Percentiles rank a stretch among this genome's conserved stretches.
Conservation (phyloP, 2,888 invertebrate genomes). For the Aquatica leii region DNA sequence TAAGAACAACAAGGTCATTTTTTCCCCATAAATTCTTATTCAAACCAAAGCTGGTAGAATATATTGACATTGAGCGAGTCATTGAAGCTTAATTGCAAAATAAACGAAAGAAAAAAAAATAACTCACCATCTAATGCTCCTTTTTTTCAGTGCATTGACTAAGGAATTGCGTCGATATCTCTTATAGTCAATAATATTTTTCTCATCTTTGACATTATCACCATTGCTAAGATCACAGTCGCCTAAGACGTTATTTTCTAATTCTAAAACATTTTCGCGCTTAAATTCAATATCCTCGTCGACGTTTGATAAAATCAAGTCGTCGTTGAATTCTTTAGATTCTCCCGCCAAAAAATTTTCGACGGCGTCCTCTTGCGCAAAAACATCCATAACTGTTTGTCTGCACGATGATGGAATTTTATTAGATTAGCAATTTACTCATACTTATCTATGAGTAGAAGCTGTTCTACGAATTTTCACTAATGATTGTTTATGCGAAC, state of each 20-base stretch:
- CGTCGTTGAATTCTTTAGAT: conserved; percentile 47
- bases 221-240: conserved; percentile 22
- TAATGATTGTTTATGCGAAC: no score
- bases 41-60: no score
- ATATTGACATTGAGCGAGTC: no score
- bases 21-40: no score
- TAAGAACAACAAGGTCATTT: no score
- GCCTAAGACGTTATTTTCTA: conserved; percentile 33
- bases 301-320: conserved; percentile 37
- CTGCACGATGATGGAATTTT: conserved; percentile 18
- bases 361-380: conserved; percentile 54
- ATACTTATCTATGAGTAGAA: no score
- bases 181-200: conserved; percentile 13
- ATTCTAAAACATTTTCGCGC: conserved; percentile 43
- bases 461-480: no score
- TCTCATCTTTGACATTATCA: conserved; percentile 21
- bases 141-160: conserved; percentile 39
- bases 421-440: no score
- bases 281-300: conserved; percentile 46
- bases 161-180: conserved; percentile 24
- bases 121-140: conserved; percentile 45
- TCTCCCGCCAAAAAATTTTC: conserved; percentile 55
- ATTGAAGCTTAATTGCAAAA: no score
- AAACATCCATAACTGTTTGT: conserved; percentile 38
- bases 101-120: background rate